These are phyloP conservation scores for Parelbella ahira DNA, from an alignment of 2,888 invertebrate species.

Conservation along the genomic window DNA sequence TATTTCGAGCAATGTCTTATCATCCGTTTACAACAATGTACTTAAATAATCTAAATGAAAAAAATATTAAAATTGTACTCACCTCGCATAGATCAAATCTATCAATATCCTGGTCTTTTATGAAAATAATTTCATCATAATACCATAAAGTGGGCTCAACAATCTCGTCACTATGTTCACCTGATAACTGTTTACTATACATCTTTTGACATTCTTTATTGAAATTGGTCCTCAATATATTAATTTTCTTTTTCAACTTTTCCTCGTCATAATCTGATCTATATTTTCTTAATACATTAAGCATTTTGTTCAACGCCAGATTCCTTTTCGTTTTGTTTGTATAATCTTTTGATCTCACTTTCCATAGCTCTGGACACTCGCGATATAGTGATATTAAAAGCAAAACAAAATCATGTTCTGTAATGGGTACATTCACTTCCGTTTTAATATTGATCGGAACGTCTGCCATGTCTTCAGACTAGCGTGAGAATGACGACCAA, in stretches of 20 bases:
- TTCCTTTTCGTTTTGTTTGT: conserved; percentile 13
- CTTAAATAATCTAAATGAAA: too few relatives aligned
- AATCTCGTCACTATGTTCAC: background rate
- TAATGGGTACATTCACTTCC: background rate
- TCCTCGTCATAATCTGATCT: conserved; percentile 21
- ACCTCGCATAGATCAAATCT: background rate
- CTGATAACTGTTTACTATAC: background rate
- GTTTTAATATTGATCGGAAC: too few relatives aligned
- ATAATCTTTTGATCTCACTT: conserved; percentile 16
- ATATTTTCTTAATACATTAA: conserved; percentile 11
- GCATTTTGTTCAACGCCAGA: conserved; percentile 9
- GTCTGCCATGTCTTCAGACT: too few relatives aligned
- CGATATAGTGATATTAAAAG: conserved; percentile 18
- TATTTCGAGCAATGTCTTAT: too few relatives aligned
- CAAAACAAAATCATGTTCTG: conserved; percentile 14
- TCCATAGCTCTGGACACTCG: conserved; percentile 18
- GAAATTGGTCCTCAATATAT: conserved; percentile 21
- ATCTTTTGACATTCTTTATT: conserved; percentile 21
- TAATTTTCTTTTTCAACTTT: conserved; percentile 20
- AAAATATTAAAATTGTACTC: background rate
- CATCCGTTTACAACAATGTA: too few relatives aligned
- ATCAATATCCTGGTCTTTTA: conserved; percentile 7
- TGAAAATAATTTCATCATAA: conserved; percentile 5
- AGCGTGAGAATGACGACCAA: too few relatives aligned
- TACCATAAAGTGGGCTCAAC: conserved; percentile 8